These are phyloP conservation scores for Hemistola chrysoprasaria DNA, from an alignment of 2,888 invertebrate genomes.

Conservation along the genomic window DNA sequence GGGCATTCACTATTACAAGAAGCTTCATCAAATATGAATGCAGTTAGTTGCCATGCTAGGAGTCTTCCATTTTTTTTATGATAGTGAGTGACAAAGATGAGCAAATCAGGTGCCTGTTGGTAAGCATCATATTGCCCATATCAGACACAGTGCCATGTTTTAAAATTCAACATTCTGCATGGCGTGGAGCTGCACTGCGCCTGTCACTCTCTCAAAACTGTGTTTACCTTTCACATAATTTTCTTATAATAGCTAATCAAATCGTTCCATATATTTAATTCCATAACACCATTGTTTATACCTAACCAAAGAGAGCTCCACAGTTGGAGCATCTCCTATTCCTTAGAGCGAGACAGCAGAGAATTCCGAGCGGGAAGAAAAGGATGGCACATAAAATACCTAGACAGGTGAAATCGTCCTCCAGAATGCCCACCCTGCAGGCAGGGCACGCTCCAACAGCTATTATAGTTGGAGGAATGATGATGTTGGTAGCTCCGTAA, in stretches of 20 bases:
- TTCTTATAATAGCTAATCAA: constrained; percentile 18
- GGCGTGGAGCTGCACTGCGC: too few species aligned
- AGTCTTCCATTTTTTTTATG: too few species aligned
- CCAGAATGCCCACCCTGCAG: constrained; percentile 92
- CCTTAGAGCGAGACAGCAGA: constrained; percentile 92
- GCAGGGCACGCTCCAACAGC: constrained; percentile 94
- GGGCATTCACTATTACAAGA: too few species aligned
- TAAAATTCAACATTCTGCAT: too few species aligned
- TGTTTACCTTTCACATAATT: too few species aligned
- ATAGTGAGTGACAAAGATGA: too few species aligned
- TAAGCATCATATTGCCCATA: too few species aligned
- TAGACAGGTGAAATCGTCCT: constrained; percentile 93
- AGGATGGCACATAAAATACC: constrained; percentile 92
- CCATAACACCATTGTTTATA: constrained; percentile 26
- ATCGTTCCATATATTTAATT: constrained; percentile 32
- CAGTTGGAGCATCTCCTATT: constrained; percentile 94
- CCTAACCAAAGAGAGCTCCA: constrained; percentile 89
- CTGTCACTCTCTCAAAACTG: too few species aligned
- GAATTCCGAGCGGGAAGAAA: constrained; percentile 93
- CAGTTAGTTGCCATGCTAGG: too few species aligned
- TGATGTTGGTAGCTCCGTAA: constrained; percentile 84
- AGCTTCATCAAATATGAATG: too few species aligned
- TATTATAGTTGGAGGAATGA: constrained; percentile 89
- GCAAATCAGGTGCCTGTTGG: too few species aligned
- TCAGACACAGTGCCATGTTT: too few species aligned